phyloP scores from a whole-genome alignment of 2,113 vertebrate genomes.

The Crotophaga sulcirostris region DNA sequence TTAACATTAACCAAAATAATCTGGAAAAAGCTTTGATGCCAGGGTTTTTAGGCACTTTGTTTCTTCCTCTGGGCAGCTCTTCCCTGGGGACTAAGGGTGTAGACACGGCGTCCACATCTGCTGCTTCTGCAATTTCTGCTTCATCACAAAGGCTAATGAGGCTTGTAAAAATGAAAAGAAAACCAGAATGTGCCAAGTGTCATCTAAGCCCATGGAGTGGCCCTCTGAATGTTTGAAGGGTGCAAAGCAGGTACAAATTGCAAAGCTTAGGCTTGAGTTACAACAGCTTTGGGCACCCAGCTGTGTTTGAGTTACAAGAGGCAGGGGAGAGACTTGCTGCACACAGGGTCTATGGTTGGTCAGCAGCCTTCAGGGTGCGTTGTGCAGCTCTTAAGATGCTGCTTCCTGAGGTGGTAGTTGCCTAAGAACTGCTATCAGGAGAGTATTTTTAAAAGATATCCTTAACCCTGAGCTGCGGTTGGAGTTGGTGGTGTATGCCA shows the following conservation, averaged over 20 bases:
- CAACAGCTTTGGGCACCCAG: not conserved
- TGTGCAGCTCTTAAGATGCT: not conserved
- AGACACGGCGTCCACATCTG: not conserved
- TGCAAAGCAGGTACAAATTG: not conserved
- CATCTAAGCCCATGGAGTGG: not conserved
- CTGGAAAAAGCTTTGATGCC: not conserved
- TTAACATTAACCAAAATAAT: not conserved
- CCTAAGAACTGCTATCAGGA: not conserved
- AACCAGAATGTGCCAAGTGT: not conserved
- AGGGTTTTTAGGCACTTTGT: not conserved
- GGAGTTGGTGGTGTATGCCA: not conserved
- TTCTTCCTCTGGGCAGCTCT: not conserved
- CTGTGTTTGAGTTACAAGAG: not conserved
- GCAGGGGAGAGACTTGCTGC: not conserved
- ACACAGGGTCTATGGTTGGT: not conserved
- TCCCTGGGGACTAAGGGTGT: not conserved
- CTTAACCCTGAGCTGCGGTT: not conserved
- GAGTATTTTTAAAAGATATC: not conserved
- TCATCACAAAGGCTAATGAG: not conserved
- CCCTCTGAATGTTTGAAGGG: not conserved
- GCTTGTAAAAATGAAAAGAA: not conserved
- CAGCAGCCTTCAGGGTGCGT: not conserved
- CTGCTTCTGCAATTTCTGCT: not conserved
- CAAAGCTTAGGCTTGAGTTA: not conserved
- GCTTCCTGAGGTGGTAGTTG: not conserved